Evolutionary conservation across 2,888 invertebrate genomes (phyloP), one percentile per base, ranked within the genome.

Genomic region (Anarsia innoxiella): DNA sequence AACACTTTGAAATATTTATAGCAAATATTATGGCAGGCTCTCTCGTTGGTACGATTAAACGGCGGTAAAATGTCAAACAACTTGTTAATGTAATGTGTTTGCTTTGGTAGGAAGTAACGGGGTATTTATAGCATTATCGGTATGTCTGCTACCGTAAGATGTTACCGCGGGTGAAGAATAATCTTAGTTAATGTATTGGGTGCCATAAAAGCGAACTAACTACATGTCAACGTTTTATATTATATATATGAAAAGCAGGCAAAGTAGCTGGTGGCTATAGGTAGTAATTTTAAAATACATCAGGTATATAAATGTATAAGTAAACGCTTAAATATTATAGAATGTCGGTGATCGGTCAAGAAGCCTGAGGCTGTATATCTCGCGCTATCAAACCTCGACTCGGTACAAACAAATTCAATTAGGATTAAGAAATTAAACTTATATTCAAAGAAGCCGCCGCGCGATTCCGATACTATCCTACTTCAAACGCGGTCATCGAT

Each of bases 361-460:
- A 47, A 40, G 48, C 54, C 56, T 10, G 23, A 53, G 52, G 62
- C 56, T 50, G 44, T 48, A n/a, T n/a, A 51, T 58, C 59, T 71
- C 63, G 56, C 68, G 66, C 70, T 78, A 79, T 79, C 74, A 54
- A 54, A 42, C 44, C 43, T 49, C 56, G 57, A 53, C 58, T 56
- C 59, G 62, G 65, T 71, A 83, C 82, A 79, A 80, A 79, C 76
- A 82, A 82, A 82, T 72, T 80, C 82, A 83, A 80, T 83, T 80
- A 82, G 78, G 73, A 79, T 82, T 80, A 80, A 82, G 79, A 79
- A 82, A 76, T 79, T 78, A 75, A 73, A 69, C 52, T 56, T 59
- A 43, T 44, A 44, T 61, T 73, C 74, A 77, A 79, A 80, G 74
- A 59, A 51, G 61, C 78, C 80, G 80, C 66, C 51, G 51, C n/a